Percentiles rank a stretch among this genome's conserved stretches.
Evolutionary conservation across 2,888 invertebrate species (phyloP).

Genomic region (Cataglyphis altisquamis): DNA sequence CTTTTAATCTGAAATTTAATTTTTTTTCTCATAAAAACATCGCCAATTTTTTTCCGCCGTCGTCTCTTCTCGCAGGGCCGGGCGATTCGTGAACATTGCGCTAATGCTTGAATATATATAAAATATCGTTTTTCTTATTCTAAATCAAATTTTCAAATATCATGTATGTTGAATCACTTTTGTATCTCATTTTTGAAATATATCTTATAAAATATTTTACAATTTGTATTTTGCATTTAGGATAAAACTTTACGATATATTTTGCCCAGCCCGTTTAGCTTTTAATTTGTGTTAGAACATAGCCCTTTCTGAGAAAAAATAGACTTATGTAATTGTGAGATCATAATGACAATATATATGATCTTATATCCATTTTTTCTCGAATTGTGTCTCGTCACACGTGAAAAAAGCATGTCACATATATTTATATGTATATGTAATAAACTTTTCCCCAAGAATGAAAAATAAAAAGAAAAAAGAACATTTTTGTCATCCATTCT

Average conservation of each 20-base stretch:
- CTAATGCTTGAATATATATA: not conserved
- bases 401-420: constrained; percentile 53
- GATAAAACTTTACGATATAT: not conserved
- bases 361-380: too few species aligned
- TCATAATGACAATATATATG: too few species aligned
- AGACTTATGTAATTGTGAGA: too few species aligned
- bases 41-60: constrained; percentile 42
- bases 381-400: constrained; percentile 38
- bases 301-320: not conserved
- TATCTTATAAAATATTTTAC: not conserved
- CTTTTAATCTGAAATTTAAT: constrained; percentile 48
- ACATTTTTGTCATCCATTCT: constrained; percentile 11
- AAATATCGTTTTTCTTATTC: not conserved
- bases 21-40: constrained; percentile 48
- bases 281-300: constrained; percentile 7
- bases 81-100: constrained; percentile 7
- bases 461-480: constrained; percentile 64
- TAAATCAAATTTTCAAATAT: constrained; percentile 17
- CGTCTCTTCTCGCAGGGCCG: constrained; percentile 28
- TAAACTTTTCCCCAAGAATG: constrained; percentile 41
- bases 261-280: constrained; percentile 17
- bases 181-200: constrained; percentile 11
- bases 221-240: not conserved
- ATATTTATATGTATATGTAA: constrained; percentile 46
- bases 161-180: not conserved